These are phyloP conservation scores for Oostethus manadensis DNA, from an alignment of 2,113 vertebrate genomes.

Conservation along the genomic window DNA sequence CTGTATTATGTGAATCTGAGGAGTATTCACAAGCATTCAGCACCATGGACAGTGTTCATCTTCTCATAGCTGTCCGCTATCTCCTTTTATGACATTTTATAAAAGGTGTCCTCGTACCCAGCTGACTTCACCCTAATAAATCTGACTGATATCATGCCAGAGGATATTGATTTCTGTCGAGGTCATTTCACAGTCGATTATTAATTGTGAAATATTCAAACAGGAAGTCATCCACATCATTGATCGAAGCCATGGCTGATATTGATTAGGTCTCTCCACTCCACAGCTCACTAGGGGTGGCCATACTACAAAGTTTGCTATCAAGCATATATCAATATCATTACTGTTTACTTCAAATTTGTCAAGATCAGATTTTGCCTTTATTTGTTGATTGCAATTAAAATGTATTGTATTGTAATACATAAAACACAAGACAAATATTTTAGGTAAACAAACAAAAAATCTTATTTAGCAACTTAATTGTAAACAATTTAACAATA, in stretches of 20 bases:
- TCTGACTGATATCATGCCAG: constrained; percentile 24
- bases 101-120: constrained; percentile 24
- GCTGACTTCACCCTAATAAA: constrained; percentile 46
- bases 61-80: not conserved
- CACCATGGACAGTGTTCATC: constrained; percentile 56
- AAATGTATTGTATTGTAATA: too few species aligned
- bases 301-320: too few species aligned
- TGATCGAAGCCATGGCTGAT: constrained; percentile 20
- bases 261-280: not conserved
- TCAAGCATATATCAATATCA: too few species aligned
- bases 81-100: not conserved
- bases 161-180: constrained; percentile 46
- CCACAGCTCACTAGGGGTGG: not conserved
- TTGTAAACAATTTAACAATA: too few species aligned
- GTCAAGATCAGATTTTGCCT: too few species aligned
- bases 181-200: constrained; percentile 37
- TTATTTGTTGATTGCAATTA: too few species aligned
- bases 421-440: too few species aligned
- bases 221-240: constrained; percentile 4
- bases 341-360: too few species aligned
- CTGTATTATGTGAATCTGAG: not conserved
- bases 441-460: too few species aligned
- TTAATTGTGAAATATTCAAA: constrained; percentile 37
- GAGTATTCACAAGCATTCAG: constrained; percentile 36
- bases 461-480: too few species aligned